phyloP scores from a whole-genome alignment of 1,140 invertebrate genomes.

The Drusus annulatus region DNA sequence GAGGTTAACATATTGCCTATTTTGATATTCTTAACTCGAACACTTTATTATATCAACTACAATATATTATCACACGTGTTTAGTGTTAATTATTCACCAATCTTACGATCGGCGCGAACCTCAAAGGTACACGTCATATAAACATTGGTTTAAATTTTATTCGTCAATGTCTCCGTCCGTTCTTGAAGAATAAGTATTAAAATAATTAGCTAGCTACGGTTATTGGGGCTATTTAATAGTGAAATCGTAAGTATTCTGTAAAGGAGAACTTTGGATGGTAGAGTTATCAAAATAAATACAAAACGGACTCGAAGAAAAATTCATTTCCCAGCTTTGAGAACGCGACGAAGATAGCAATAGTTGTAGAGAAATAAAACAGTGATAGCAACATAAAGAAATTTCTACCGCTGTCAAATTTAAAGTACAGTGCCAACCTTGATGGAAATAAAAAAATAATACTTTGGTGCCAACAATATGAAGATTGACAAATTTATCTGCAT shows the following conservation, averaged over 20 bases:
- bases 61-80: slow-evolving; percentile 10
- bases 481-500: too few species aligned
- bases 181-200: too few species aligned
- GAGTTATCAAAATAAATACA: slow-evolving; percentile 10
- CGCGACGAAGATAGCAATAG: slow-evolving; percentile 12
- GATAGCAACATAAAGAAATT: not conserved
- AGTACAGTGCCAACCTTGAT: too few species aligned
- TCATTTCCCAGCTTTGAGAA: slow-evolving; percentile 20
- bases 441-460: too few species aligned
- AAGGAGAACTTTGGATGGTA: not conserved
- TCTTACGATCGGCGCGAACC: not conserved
- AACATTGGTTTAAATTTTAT: not conserved
- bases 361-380: not conserved
- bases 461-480: too few species aligned
- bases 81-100: slow-evolving; percentile 4
- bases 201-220: too few species aligned
- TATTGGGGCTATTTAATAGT: too few species aligned
- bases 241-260: too few species aligned
- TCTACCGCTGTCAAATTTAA: too few species aligned
- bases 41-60: slow-evolving; percentile 5
- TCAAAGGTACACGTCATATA: slow-evolving; percentile 50
- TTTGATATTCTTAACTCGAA: slow-evolving; percentile 9
- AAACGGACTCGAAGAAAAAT: not conserved
- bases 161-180: too few species aligned
- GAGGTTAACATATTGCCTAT: slow-evolving; percentile 55